Evolutionary conservation across 2,888 invertebrate species (phyloP).

Genomic region (Dinocampus coccinellae): DNA sequence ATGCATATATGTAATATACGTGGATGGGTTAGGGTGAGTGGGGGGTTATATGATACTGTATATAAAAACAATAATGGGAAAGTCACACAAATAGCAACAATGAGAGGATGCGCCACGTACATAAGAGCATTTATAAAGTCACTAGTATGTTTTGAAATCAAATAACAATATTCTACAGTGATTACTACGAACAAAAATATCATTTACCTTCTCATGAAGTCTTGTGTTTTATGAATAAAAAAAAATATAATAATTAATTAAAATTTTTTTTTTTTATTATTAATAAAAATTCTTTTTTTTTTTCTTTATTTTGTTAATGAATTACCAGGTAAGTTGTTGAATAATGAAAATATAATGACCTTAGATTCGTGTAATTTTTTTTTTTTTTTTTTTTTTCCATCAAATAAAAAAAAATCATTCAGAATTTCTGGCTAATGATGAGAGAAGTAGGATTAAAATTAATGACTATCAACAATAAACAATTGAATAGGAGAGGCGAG

Average conservation of each 20-base stretch:
- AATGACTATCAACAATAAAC: neutral
- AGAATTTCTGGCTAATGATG: neutral
- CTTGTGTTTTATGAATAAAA: neutral
- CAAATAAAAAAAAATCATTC: neutral
- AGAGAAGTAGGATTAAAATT: conserved; percentile 18
- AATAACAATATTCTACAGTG: neutral
- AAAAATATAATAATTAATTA: neutral
- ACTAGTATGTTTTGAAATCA: neutral
- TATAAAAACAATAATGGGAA: conserved; percentile 33
- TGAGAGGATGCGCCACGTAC: conserved; percentile 17
- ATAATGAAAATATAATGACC: too few relatives aligned
- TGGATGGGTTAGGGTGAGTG: too few relatives aligned
- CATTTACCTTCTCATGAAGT: neutral
- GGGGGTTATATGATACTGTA: neutral
- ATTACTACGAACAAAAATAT: neutral
- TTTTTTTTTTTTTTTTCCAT: too few relatives aligned
- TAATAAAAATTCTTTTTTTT: too few relatives aligned
- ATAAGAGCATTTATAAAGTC: neutral
- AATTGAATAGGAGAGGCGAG: conserved; percentile 1
- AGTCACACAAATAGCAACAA: conserved; percentile 14
- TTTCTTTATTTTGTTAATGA: too few relatives aligned
- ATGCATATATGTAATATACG: too few relatives aligned
- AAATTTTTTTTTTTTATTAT: too few relatives aligned
- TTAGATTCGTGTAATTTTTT: too few relatives aligned
- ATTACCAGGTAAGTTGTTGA: too few relatives aligned